These are phyloP conservation scores for Cryptocephalus primarius DNA, from an alignment of 2,888 invertebrate species.

Conservation along the genomic window DNA sequence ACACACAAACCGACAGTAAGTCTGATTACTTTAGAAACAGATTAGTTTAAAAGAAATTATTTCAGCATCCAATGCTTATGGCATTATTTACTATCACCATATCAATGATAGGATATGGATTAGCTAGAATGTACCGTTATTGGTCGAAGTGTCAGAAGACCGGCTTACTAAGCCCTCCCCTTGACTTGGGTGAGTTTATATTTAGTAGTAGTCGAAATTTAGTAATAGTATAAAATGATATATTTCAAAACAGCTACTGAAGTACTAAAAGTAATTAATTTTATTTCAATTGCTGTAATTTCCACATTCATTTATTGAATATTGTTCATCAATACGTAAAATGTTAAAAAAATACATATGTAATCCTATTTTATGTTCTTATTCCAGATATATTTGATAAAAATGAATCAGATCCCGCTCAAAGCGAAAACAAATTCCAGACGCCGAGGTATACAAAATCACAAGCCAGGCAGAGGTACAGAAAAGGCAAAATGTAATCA, in stretches of 20 bases:
- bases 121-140: conserved; percentile 48
- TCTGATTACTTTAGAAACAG: neutral
- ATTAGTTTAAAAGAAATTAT: conserved; percentile 12
- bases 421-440: conserved; percentile 24
- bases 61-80: conserved; percentile 63
- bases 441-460: conserved; percentile 57
- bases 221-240: too few relatives aligned
- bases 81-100: conserved; percentile 56
- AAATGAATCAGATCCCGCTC: conserved; percentile 13
- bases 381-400: neutral
- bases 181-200: conserved; percentile 34
- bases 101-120: conserved; percentile 54
- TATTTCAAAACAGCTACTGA: too few relatives aligned
- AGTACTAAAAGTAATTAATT: too few relatives aligned
- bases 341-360: too few relatives aligned
- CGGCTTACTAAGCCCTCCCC: conserved; percentile 43
- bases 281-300: too few relatives aligned
- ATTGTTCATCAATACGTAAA: too few relatives aligned
- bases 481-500: conserved; percentile 56
- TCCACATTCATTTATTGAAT: too few relatives aligned
- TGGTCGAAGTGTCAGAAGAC: conserved; percentile 43
- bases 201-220: too few relatives aligned
- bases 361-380: too few relatives aligned
- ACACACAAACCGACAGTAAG: conserved; percentile 54
- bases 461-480: conserved; percentile 63